Evolutionary conservation across 2,113 vertebrate species (phyloP).

Genomic region (Colinus virginianus): DNA sequence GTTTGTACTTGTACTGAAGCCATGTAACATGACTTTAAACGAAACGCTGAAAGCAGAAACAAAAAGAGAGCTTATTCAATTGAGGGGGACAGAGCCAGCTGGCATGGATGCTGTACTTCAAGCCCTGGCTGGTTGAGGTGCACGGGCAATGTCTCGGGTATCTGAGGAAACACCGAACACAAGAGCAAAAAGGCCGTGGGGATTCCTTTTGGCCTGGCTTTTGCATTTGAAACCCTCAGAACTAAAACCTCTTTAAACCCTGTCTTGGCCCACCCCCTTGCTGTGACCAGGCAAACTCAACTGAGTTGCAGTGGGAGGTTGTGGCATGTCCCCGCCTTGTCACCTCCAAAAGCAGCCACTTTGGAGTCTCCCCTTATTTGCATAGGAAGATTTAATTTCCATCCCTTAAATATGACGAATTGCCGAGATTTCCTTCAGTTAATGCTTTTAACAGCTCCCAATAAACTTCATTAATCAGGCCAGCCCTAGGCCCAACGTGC

Average conservation of each 20-base stretch:
- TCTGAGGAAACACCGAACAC: not conserved
- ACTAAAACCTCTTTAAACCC: not conserved
- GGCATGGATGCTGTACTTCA: not conserved
- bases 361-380: slow-evolving; percentile 82
- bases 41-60: not conserved
- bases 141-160: accelerated
- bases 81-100: not conserved
- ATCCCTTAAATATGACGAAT: slow-evolving; percentile 99
- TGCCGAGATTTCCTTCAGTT: slow-evolving; percentile 95
- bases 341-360: slow-evolving; percentile 79
- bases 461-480: slow-evolving; percentile 99
- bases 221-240: not conserved
- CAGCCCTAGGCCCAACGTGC: slow-evolving; percentile 86
- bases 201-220: not conserved
- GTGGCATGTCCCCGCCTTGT: slow-evolving; percentile 20
- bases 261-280: not conserved
- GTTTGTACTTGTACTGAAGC: not conserved
- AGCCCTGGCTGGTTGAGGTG: not conserved
- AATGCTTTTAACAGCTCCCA: slow-evolving; percentile 99
- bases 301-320: not conserved
- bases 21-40: accelerated
- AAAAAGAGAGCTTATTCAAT: not conserved
- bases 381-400: slow-evolving; percentile 94
- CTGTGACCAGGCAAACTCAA: not conserved
- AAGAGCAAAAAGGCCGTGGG: not conserved